Base-by-base conservation (phyloP, 2,888 invertebrate genomes). In the Labia minor region DNA sequence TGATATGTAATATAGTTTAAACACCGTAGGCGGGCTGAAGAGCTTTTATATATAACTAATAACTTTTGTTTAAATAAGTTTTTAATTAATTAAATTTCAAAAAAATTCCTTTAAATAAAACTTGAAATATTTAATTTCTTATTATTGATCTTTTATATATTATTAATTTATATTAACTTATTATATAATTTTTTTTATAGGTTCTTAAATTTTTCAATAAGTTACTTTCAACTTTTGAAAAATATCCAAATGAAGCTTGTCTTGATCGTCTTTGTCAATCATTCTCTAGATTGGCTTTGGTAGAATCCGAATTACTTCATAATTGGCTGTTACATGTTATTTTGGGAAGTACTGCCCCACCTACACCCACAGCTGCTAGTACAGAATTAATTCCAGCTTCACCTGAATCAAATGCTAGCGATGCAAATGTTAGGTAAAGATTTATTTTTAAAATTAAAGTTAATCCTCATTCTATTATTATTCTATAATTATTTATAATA, bases 171-270 rank as follows among this genome's bases (percentile, higher is more conserved):
- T 8, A 33, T 33, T 33, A 6, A 67, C 68, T n/a, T 70, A 68
- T 72, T 74, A 61, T n/a, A 71, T 33, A 66, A 11, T 62, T 66
- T 61, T 49, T 49, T 6, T 49, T 49, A 11, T 16, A 49, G 49
- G 87, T 94, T 61, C 81, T 95, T 69, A 90, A 87, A 73, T 89
- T 91, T 75, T 88, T 90, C 75, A 89, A 88, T 73, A 86, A 85
- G 74, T 78, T 91, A 1, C 87, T 87, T 73, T 85, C 76, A 65
- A 73, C 77, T 64, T 83, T 85, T 6, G 85, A 86, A 69, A 86
- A 85, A 72, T 80, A 82, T 67, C 82, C 83, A 64, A 83, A 81
- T n/a, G 83, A 82, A 75, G 83, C 81, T 65, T 82, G 82, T 67
- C 79, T 88, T 69, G 85, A 85, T 70, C 84, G 85, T 67, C 75